Base-by-base conservation (phyloP, 2,888 invertebrate genomes). In the Oscheius sp. region DNA sequence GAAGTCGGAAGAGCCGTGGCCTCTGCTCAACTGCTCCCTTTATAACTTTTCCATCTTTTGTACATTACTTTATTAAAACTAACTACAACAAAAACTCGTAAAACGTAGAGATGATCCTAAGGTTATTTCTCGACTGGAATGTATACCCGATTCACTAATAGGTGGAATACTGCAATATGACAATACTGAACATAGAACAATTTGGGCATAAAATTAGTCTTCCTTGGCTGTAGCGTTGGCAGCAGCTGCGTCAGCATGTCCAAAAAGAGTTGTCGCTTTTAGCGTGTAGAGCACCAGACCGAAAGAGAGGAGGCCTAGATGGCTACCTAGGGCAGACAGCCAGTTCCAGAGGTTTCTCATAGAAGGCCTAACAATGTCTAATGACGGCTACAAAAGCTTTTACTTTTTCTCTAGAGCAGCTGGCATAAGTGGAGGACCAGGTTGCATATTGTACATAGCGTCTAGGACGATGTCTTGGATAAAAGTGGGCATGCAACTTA, bases 1-100 rank as follows among this genome's bases (percentile, higher is more conserved):
- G 80, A 80, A 62, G 80, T 78, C 20, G 79, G 79, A 20, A 69
- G 79, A 8, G 77, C 77, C 24, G 74, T 77, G 8, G 74, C 79
- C 8, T 65, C 75, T 44, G 79, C 77, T 22, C 51, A 76, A 33
- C 69, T 80, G 2, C 68, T 77, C 12, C 79, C 79, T 17, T 71
- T 74, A 32, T 79, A 77, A 63, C 68, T 68, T 56, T 33, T 33
- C 2, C 26, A 24, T 26, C 12, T 49, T 49, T 49, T 49, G 49
- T 49, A 49, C 49, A 49, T 28, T 50, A 22, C 26, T 50, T 49
- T 49, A 14, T 28, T 50, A 41, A 6, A 54, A 54, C 54, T 54
- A 54, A 54, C 36, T 54, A 54, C 32, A 54, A 54, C 47, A 20
- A 5, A 17, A 61, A 26, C 61, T 61, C 61, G 61, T 61, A 45